phyloP scores from a whole-genome alignment of 37 sponge, comb jelly and placozoan species.

The Mnemiopsis leidyi region DNA sequence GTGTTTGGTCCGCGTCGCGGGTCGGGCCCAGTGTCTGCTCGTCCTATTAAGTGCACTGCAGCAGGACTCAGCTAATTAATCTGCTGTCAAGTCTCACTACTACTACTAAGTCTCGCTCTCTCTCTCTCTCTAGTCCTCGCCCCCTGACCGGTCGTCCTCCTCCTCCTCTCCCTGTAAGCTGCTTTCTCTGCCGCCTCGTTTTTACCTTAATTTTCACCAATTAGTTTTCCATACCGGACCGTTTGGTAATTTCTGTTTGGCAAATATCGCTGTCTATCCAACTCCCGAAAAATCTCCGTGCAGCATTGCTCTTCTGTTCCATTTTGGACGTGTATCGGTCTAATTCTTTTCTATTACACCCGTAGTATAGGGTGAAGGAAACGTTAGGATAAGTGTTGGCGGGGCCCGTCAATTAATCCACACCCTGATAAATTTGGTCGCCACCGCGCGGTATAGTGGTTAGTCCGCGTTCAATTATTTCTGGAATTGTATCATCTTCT shows the following conservation, averaged over 20 bases:
- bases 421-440: not conserved
- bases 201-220: constrained; percentile 48
- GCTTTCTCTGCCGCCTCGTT: not conserved
- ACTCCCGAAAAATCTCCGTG: not conserved
- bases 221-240: not conserved
- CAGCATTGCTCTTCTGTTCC: not conserved
- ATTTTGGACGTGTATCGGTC: not conserved
- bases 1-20: not conserved
- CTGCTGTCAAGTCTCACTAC: not conserved
- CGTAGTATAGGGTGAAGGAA: not conserved
- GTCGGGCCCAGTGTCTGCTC: not conserved
- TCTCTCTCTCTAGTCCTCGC: not conserved
- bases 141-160: not conserved
- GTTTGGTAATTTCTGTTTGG: constrained; percentile 35
- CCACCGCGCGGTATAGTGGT: too few species aligned
- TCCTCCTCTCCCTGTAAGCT: not conserved
- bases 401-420: not conserved
- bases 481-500: not conserved
- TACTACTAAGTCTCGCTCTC: not conserved
- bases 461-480: not conserved
- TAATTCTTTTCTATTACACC: not conserved
- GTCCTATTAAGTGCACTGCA: not conserved
- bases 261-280: constrained; percentile 3
- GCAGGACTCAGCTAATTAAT: not conserved
- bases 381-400: not conserved